Evolutionary conservation across 2,113 vertebrate genomes (phyloP).

Genomic region (Erpornis zantholeuca): DNA sequence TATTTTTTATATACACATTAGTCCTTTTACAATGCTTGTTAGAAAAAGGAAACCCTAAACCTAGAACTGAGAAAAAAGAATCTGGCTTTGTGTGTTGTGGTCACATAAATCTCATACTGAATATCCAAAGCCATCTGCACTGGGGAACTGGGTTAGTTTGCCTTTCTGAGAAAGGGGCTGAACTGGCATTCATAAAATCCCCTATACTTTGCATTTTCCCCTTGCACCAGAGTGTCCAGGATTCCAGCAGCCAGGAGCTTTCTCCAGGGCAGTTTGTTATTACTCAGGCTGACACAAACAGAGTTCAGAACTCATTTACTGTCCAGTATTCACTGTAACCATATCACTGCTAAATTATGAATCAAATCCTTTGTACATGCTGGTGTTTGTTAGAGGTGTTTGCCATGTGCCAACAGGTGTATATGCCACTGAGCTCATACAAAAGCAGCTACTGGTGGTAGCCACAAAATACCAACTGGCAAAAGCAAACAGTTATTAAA

Average conservation of each 20-base stretch:
- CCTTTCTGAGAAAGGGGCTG: neutral
- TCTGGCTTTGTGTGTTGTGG: neutral
- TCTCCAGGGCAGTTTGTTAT: neutral
- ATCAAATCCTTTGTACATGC: neutral
- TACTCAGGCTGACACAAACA: neutral
- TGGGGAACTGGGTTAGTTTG: neutral
- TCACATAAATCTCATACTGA: neutral
- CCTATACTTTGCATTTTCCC: neutral
- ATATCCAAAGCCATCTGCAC: neutral
- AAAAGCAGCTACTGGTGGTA: neutral
- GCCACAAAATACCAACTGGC: neutral
- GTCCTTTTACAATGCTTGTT: constrained; percentile 1
- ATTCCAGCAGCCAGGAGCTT: neutral
- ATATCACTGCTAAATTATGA: neutral
- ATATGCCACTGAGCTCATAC: neutral
- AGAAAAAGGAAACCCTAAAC: neutral
- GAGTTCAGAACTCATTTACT: neutral
- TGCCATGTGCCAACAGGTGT: neutral
- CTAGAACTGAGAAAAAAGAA: neutral
- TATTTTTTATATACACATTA: neutral
- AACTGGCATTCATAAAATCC: neutral
- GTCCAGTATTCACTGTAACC: neutral
- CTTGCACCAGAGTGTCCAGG: neutral
- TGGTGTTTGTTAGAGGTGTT: neutral
- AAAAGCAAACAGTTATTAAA: neutral